Base-by-base conservation (phyloP, 2,888 invertebrate genomes). In the Ormyrus pomaceus region DNA sequence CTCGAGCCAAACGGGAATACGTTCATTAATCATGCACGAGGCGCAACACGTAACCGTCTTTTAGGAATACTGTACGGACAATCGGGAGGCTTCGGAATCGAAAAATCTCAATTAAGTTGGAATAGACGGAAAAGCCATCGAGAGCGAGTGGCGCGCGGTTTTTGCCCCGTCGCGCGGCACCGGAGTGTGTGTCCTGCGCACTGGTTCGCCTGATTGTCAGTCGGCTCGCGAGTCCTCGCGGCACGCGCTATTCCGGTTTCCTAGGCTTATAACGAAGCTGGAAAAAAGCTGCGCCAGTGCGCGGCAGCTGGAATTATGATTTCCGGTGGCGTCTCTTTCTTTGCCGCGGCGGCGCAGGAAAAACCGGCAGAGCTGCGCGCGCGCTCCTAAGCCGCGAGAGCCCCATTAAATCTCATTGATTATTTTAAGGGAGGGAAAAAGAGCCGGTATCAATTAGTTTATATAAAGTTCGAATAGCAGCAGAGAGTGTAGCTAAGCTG, bases 281-380 rank as follows among this genome's bases (percentile, higher is more conserved):
- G 66, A 48, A 56, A 61, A 61, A 48, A 70, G 53, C 53, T 46
- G 45, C 50, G 62, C 56, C 64, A 19, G 19, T 19, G 19, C 19
- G 6, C 6, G n/a, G 45, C 50, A 62, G 45, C 61, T 69, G 61
- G 72, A 78, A 78, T 79, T 79, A 62, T 56, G 74, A 58, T 79
- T 79, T 79, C 74, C 79, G 74, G 79, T 75, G 79, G 74, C 74
- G 79, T 79, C 79, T 79, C 58, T 72, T 70, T 77, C 62, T 70
- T 70, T 13, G 46, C 10, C 72, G 50, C 10, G 51, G 66, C 19
- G 19, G 19, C 1, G 19, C 64, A 19, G 50, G 34, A 8, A 51
- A 50, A 13, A 53, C 13, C 10, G 34, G 51, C 34, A 4, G 9
- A 13, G n/a, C 19, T 34, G 19, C 34, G 8, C 19, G 19, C 19